These are phyloP conservation scores for Rhinolophus sinicus DNA, from an alignment of 2,113 vertebrate species.

Conservation along the genomic window DNA sequence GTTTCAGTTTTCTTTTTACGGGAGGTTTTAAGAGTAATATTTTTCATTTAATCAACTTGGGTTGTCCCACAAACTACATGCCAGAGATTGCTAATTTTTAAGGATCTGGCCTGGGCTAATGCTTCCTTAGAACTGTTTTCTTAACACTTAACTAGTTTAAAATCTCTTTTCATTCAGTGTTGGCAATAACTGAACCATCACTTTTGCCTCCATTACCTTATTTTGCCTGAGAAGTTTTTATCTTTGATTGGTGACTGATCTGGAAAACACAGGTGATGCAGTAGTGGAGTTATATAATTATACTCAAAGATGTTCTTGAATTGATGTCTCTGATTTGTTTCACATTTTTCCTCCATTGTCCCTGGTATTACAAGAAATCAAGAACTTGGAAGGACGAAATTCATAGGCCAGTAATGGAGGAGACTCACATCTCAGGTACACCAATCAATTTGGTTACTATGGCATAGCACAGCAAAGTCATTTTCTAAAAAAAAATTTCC, in stretches of 20 bases:
- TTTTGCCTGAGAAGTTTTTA: constrained; percentile 75
- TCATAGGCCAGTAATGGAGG: constrained; percentile 66
- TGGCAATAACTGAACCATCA: constrained; percentile 48
- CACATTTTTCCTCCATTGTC: constrained; percentile 73
- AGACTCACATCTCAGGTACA: constrained; percentile 61
- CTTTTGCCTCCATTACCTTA: constrained; percentile 71
- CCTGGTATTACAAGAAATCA: constrained; percentile 78
- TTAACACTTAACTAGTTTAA: constrained; percentile 26
- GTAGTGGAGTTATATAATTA: constrained; percentile 68
- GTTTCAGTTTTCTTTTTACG: constrained; percentile 41
- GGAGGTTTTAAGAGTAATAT: constrained; percentile 34
- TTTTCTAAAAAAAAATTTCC: constrained; percentile 43
- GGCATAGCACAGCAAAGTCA: constrained; percentile 39
- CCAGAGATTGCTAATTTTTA: constrained; percentile 39
- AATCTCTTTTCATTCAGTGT: constrained; percentile 50
- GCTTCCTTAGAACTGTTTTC: constrained; percentile 35
- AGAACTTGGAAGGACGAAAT: constrained; percentile 73
- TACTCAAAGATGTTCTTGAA: constrained; percentile 69
- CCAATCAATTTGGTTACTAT: constrained; percentile 23
- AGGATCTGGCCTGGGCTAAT: background rate
- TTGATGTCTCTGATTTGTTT: constrained; percentile 79
- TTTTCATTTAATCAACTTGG: constrained; percentile 42
- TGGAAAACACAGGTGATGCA: constrained; percentile 71
- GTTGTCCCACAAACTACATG: constrained; percentile 53
- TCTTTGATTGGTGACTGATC: constrained; percentile 74